Evolutionary conservation across 2,113 vertebrate genomes (phyloP).

Genomic region (Fregata magnificens): DNA sequence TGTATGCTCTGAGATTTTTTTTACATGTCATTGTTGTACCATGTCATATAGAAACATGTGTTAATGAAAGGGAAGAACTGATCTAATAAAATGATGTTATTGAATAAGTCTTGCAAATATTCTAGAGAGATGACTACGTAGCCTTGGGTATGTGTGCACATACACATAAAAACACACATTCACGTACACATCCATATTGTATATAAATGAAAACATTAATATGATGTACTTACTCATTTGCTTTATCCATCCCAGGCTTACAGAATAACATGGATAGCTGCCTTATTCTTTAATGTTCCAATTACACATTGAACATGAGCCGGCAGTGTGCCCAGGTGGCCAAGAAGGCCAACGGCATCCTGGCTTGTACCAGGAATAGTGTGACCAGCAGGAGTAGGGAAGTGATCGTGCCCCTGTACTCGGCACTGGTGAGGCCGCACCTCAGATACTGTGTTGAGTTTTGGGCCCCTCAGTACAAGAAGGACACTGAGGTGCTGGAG

Average conservation of each 20-base stretch:
- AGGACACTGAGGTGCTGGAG: no score
- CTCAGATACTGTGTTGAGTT: no score
- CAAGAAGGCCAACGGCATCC: no score
- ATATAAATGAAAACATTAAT: neutral
- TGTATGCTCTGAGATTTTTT: neutral
- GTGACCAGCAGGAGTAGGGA: no score
- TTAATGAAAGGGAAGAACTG: neutral
- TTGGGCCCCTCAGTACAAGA: no score
- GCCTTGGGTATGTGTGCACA: neutral
- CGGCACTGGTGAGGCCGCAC: no score
- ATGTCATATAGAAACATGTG: neutral
- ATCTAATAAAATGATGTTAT: neutral
- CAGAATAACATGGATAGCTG: neutral
- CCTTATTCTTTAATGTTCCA: neutral
- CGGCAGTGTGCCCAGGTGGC: no score
- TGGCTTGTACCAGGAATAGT: no score
- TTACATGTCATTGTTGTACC: neutral
- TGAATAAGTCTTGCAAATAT: neutral
- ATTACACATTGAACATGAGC: no score
- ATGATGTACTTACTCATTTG: neutral
- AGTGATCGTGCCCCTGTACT: no score
- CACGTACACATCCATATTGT: neutral
- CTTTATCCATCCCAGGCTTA: neutral
- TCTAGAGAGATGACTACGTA: neutral
- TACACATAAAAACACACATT: neutral